phyloP scores from a whole-genome alignment of 2,888 invertebrate genomes.

The Dromius quadrimaculatus region DNA sequence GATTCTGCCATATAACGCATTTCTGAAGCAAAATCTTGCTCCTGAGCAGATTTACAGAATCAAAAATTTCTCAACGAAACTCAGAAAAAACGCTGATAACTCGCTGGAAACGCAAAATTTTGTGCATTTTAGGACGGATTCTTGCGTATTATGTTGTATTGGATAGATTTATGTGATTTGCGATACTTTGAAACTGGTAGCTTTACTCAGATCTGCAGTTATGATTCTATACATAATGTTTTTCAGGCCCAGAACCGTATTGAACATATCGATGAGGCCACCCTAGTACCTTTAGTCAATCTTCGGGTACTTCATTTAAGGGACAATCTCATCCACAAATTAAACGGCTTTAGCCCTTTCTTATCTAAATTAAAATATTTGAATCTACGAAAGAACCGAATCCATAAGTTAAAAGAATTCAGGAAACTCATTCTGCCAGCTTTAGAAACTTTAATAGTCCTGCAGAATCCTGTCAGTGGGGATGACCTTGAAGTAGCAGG shows the following conservation, averaged over 20 bases:
- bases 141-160: too few relatives aligned
- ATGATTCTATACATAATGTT: too few relatives aligned
- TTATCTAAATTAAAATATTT: constrained; percentile 69
- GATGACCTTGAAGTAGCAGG: constrained; percentile 54
- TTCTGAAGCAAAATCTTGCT: too few relatives aligned
- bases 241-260: constrained; percentile 77
- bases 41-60: too few relatives aligned
- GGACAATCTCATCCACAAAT: constrained; percentile 72
- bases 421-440: constrained; percentile 69
- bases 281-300: constrained; percentile 71
- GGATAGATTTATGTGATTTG: too few relatives aligned
- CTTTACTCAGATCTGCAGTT: too few relatives aligned
- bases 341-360: constrained; percentile 69
- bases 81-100: too few relatives aligned
- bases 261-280: constrained; percentile 72
- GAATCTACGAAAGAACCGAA: constrained; percentile 71
- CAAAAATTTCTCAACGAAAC: too few relatives aligned
- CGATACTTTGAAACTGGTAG: too few relatives aligned
- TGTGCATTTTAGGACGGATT: too few relatives aligned
- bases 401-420: constrained; percentile 69
- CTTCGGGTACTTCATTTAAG: constrained; percentile 80
- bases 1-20: too few relatives aligned
- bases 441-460: constrained; percentile 69
- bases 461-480: constrained; percentile 68
- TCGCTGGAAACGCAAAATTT: too few relatives aligned